Evolutionary conservation across 2,888 invertebrate species (phyloP).

Genomic region (Colletes collaris): DNA sequence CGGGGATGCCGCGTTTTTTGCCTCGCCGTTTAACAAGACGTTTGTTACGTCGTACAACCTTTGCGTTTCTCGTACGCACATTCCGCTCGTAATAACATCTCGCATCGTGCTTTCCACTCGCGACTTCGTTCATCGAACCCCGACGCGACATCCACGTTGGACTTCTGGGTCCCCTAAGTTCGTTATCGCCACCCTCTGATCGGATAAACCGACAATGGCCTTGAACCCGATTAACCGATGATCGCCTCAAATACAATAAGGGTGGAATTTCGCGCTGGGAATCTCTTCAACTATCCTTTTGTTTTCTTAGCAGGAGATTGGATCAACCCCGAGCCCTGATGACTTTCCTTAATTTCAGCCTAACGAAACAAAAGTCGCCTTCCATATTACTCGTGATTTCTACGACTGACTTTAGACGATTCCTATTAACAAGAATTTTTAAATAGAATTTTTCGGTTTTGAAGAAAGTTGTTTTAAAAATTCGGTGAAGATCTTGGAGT

Average conservation of each 20-base stretch:
- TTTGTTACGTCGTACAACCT: slow-evolving; percentile 32
- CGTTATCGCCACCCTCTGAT: slow-evolving; percentile 55
- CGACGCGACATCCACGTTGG: not conserved
- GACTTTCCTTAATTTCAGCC: no score
- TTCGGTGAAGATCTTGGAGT: no score
- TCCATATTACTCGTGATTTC: no score
- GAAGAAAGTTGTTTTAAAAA: no score
- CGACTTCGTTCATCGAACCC: slow-evolving; percentile 32
- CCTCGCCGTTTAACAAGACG: slow-evolving; percentile 50
- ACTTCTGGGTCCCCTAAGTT: slow-evolving; percentile 4
- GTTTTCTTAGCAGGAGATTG: not conserved
- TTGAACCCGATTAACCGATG: slow-evolving; percentile 38
- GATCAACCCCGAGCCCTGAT: not conserved
- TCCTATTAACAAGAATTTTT: no score
- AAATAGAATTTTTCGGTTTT: no score
- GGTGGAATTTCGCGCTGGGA: not conserved
- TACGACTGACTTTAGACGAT: no score
- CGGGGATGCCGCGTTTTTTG: slow-evolving; percentile 23
- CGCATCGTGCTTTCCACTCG: not conserved
- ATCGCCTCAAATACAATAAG: slow-evolving; percentile 28
- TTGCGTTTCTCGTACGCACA: slow-evolving; percentile 39
- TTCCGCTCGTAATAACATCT: slow-evolving; percentile 48
- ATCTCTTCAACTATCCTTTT: not conserved
- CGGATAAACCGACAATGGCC: slow-evolving; percentile 44
- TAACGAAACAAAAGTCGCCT: no score